These are phyloP conservation scores for Phaenicophaeus curvirostris DNA, from an alignment of 2,797 vertebrate genomes.

Conservation along the genomic window DNA sequence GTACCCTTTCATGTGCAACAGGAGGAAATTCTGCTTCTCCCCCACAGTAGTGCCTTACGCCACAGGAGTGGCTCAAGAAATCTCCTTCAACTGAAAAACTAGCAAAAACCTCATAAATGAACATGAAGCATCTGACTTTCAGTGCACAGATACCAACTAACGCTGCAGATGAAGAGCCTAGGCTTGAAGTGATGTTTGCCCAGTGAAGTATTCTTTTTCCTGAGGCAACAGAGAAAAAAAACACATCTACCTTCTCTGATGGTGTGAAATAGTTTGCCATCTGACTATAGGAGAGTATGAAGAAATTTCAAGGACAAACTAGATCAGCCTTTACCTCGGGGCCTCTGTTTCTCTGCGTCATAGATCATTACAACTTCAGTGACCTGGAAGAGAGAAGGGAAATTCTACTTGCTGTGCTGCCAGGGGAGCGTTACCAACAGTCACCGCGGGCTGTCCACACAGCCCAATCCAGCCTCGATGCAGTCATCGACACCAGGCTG, in stretches of 20 bases:
- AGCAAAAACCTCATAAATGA: conserved; percentile 25
- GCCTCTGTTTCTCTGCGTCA: conserved; percentile 99
- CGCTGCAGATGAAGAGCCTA: conserved; percentile 57
- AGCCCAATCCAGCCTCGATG: not conserved
- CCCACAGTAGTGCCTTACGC: not conserved
- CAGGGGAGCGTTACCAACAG: conserved; percentile 9
- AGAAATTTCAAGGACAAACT: conserved; percentile 85
- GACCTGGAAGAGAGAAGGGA: conserved; percentile 88
- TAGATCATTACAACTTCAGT: conserved; percentile 99
- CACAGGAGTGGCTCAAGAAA: not conserved
- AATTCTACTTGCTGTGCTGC: conserved; percentile 49
- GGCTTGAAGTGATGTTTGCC: conserved; percentile 41
- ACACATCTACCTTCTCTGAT: conserved; percentile 65
- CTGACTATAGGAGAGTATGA: conserved; percentile 85
- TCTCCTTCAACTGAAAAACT: conserved; percentile 34
- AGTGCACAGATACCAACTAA: conserved; percentile 55
- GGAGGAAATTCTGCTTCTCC: not conserved
- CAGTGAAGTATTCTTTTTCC: conserved; percentile 58
- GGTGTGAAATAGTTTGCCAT: conserved; percentile 96
- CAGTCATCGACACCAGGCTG: no score
- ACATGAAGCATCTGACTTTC: conserved; percentile 45
- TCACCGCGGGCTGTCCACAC: not conserved
- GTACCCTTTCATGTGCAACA: not conserved
- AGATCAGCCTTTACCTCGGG: conserved; percentile 99
- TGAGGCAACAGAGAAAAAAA: conserved; percentile 44